Percentiles rank a stretch among this genome's conserved stretches.
Evolutionary conservation across 2,888 invertebrate species (phyloP).

Genomic region (Patella depressa): DNA sequence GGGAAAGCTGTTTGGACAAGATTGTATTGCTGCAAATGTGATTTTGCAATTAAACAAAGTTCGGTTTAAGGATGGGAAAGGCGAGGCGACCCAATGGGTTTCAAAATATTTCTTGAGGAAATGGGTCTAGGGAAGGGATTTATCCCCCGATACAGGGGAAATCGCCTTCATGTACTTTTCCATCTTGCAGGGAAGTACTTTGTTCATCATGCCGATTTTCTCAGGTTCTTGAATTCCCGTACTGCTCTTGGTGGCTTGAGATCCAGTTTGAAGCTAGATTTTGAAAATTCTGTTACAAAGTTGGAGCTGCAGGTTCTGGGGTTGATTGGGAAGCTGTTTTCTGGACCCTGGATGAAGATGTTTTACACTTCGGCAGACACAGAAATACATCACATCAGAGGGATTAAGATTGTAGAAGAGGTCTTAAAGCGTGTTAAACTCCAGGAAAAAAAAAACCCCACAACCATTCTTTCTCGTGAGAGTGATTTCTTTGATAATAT

Average conservation of each 20-base stretch:
- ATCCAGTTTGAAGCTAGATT: conserved; percentile 22
- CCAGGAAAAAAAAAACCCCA: too few relatives aligned
- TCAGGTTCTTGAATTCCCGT: conserved; percentile 21
- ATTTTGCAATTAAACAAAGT: conserved; percentile 36
- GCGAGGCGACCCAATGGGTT: conserved; percentile 40
- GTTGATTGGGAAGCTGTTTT: conserved; percentile 22
- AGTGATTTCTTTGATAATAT: too few relatives aligned
- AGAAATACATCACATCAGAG: conserved; percentile 10
- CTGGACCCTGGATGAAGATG: conserved; percentile 31
- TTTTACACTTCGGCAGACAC: conserved; percentile 29
- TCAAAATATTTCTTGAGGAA: conserved; percentile 27
- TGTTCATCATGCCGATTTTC: conserved; percentile 16
- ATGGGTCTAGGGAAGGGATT: conserved; percentile 25
- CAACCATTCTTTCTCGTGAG: too few relatives aligned
- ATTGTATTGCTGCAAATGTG: conserved; percentile 37
- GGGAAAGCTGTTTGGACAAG: conserved; percentile 32
- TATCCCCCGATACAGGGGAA: conserved; percentile 36
- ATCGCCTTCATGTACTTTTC: conserved; percentile 35
- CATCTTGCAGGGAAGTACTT: conserved; percentile 29
- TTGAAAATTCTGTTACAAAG: conserved; percentile 21
- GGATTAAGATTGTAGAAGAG: conserved; percentile 15
- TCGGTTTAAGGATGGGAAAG: conserved; percentile 36
- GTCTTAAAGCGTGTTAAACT: too few relatives aligned
- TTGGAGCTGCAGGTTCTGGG: conserved; percentile 32
- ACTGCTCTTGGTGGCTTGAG: conserved; percentile 30